phyloP scores from a whole-genome alignment of 2,797 vertebrate genomes.

The Coendou prehensilis region DNA sequence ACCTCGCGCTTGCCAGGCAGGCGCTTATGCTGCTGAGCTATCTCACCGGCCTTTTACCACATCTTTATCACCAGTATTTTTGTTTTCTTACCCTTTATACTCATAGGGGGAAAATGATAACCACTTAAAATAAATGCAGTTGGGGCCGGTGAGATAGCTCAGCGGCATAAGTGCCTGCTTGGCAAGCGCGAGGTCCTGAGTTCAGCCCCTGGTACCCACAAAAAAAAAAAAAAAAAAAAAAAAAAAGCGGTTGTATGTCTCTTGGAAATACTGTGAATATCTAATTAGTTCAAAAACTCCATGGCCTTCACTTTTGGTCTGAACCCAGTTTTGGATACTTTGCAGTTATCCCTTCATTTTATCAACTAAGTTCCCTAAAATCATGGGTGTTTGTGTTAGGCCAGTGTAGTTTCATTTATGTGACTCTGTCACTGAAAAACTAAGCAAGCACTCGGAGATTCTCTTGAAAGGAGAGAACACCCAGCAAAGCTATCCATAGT shows the following conservation, averaged over 20 bases:
- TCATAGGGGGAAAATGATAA: background rate
- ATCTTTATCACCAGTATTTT: background rate
- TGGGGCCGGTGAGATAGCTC: background rate
- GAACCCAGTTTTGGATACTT: background rate
- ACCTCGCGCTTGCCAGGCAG: too few species aligned
- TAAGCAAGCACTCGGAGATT: slow-evolving; percentile 53
- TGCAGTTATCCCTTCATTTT: background rate
- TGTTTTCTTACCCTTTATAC: background rate
- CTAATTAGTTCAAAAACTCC: background rate
- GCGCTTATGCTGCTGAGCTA: too few species aligned
- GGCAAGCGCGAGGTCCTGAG: too few species aligned
- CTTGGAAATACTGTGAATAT: background rate
- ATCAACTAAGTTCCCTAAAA: background rate
- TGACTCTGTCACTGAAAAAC: background rate
- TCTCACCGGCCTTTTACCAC: background rate
- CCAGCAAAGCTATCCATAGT: background rate
- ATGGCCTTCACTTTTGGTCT: slow-evolving; percentile 2
- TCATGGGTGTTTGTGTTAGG: background rate
- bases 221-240: too few species aligned
- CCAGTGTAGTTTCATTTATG: background rate
- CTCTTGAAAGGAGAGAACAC: background rate
- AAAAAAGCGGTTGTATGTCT: background rate
- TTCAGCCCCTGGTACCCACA: too few species aligned
- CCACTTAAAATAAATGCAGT: background rate
- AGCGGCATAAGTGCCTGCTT: too few species aligned